Conservation (phyloP, 1,140 invertebrate genomes). For the Drosophila setifemur region DNA sequence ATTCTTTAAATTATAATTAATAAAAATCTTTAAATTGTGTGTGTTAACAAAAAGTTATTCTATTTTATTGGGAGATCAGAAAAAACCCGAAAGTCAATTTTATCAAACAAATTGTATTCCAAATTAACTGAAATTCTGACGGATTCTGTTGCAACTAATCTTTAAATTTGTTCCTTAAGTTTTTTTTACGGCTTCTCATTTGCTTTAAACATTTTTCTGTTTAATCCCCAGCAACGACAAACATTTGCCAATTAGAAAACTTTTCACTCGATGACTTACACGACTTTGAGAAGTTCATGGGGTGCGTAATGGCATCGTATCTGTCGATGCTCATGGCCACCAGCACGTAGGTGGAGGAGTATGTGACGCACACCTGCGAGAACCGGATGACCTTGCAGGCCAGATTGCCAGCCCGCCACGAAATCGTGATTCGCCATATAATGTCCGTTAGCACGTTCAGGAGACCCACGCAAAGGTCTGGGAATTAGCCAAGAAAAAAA, state of each 20-base stretch:
- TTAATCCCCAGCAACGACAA: slow-evolving; percentile 17
- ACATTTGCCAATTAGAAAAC: slow-evolving; percentile 71
- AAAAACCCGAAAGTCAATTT: no score
- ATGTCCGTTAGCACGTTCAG: slow-evolving; percentile 94
- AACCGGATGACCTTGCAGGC: slow-evolving; percentile 94
- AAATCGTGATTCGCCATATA: slow-evolving; percentile 92
- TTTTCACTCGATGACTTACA: slow-evolving; percentile 87
- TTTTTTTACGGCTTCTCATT: no score
- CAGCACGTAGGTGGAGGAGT: slow-evolving; percentile 96
- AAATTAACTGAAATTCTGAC: no score
- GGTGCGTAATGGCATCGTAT: slow-evolving; percentile 96
- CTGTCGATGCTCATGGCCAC: slow-evolving; percentile 97
- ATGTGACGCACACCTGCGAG: slow-evolving; percentile 92
- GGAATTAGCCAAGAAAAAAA: slow-evolving; percentile 25
- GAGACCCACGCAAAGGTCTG: slow-evolving; percentile 93
- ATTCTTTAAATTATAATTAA: no score
- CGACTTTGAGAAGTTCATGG: slow-evolving; percentile 96
- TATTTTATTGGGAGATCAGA: no score
- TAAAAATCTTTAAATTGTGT: no score
- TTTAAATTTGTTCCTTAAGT: no score
- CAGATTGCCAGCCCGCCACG: slow-evolving; percentile 93
- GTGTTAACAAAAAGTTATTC: no score
- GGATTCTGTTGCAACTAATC: no score
- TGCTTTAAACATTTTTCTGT: no score
- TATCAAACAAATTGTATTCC: no score